Base-by-base conservation (phyloP, 1,140 invertebrate species). In the Trichoplusia ni region DNA sequence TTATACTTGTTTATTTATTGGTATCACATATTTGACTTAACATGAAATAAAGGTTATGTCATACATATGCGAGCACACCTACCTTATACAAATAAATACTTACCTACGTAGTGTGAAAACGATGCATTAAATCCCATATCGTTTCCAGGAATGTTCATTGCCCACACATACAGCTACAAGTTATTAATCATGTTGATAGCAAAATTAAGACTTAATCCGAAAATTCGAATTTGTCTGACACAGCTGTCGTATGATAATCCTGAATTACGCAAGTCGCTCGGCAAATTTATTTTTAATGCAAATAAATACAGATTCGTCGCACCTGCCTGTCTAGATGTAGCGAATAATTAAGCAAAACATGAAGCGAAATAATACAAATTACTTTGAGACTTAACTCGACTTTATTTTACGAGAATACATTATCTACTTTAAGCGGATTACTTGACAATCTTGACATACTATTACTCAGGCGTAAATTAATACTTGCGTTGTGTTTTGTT, bases 301-400 rank as follows among this genome's bases (percentile, higher is more conserved):
- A 87, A 87, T 84, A 85, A 87, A 87, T 87, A 85, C 79, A 82
- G 82, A 85, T 82, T 81, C 76, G 76, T 84, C 82, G 80, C 84
- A 87, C 82, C 84, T 85, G 81, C 73, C 75, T 75, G 76, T 81
- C 76, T 75, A 75, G 75, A 71, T 82, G 81, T 79, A 72, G 70
- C 74, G 80, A 72, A 82, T 83, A 85, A 83, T 85, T 85, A 81
- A 77, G 77, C 73, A 69, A 70, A 77, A 79, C 77, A 74, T 79
- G 71, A 75, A 77, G 73, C 69, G 70, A 79, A 78, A 82, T 77
- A 82, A 82, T 82, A 82, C 69, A 82, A 79, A 82, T 79, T 79
- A 74, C 75, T 82, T 67, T 59, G 73, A 65, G 70, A 75, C 73
- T 77, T 75, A 77, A 72, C 67, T 73, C 74, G 64, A 77, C 69